These are phyloP conservation scores for Apamea epomidion DNA, from an alignment of 2,888 invertebrate species.

Conservation along the genomic window DNA sequence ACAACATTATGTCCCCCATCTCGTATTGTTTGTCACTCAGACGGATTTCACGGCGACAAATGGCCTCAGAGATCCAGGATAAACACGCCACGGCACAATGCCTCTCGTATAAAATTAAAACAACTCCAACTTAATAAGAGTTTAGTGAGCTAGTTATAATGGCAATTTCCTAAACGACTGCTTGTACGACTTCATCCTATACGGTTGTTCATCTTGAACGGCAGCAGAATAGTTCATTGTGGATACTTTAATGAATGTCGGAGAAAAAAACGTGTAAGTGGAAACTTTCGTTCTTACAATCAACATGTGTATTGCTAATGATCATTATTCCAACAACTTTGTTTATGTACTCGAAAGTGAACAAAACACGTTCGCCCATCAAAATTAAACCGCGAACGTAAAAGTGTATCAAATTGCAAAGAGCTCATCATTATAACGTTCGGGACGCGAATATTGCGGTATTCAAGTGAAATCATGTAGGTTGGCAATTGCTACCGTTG, in stretches of 20 bases:
- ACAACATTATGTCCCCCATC: slow-evolving; percentile 84
- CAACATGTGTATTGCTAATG: slow-evolving; percentile 58
- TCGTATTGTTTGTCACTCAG: slow-evolving; percentile 89
- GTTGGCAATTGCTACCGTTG: slow-evolving; percentile 67
- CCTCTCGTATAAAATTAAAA: slow-evolving; percentile 82
- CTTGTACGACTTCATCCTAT: slow-evolving; percentile 62
- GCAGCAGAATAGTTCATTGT: slow-evolving; percentile 68
- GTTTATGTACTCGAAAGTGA: slow-evolving; percentile 71
- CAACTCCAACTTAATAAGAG: slow-evolving; percentile 72
- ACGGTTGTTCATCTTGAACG: slow-evolving; percentile 61
- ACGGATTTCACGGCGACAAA: slow-evolving; percentile 86
- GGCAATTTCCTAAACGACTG: slow-evolving; percentile 66
- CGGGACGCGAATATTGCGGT: slow-evolving; percentile 64
- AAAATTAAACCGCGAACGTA: slow-evolving; percentile 74
- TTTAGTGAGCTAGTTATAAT: slow-evolving; percentile 69
- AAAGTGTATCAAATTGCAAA: slow-evolving; percentile 85
- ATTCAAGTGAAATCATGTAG: slow-evolving; percentile 69
- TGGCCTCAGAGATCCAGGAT: slow-evolving; percentile 82
- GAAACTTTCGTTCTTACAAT: slow-evolving; percentile 60
- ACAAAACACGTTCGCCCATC: slow-evolving; percentile 73
- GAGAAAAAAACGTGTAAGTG: slow-evolving; percentile 47
- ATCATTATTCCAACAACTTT: slow-evolving; percentile 57
- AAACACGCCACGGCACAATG: slow-evolving; percentile 80
- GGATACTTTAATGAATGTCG: slow-evolving; percentile 62
- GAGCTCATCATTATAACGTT: slow-evolving; percentile 71